Evolutionary conservation across 2,113 vertebrate species (phyloP), one percentile per base, ranked within the genome.

Genomic region (Anoplopoma fimbria): DNA sequence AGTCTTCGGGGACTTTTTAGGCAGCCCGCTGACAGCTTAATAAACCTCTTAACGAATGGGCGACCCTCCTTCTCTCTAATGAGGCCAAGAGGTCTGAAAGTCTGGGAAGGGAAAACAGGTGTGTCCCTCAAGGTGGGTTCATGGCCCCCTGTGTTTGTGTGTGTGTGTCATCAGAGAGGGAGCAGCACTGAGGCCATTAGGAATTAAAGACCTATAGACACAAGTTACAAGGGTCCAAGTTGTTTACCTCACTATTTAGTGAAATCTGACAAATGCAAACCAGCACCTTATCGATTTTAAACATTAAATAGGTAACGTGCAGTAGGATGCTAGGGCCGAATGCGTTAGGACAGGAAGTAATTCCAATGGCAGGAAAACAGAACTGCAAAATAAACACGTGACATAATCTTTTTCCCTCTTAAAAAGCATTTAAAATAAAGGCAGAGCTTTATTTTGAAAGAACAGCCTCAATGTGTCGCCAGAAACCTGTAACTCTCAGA

Each of bases 1-100:
- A 76, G 84, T 87, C 93, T 89, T 91, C 31, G 2, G 92, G 93
- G 93, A 89, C 83, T 89, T 82, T 91, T 93, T 81, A 94, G 87
- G 84, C 62, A 81, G 82, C 83, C 42, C 45, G 60, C 74, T 91
- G 93, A 95, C 90, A 94, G 90, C 78, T 94, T 93, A 87, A 94
- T 92, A 90, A 90, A 92, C 69, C 81, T 83, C 82, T 84, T 89
- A 93, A 94, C 83, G 90, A 94, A 94, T 87, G 85, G 81, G 68
- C 45, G 60, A 68, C 82, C 53, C 84, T 76, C 85, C 85, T 84
- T 76, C 82, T 78, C 77, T 87, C 80, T 92, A 89, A 90, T 91
- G 91, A 93, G 88, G 82, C 69, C 78, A 80, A 83, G 69, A 90
- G 74, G 88, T 89, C 84, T 12, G n/a, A 78, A 12, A 34, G 72